Evolutionary conservation across 2,113 vertebrate genomes (phyloP), one percentile per base, ranked within the genome.

Genomic region (Rhodinocichla rosea): DNA sequence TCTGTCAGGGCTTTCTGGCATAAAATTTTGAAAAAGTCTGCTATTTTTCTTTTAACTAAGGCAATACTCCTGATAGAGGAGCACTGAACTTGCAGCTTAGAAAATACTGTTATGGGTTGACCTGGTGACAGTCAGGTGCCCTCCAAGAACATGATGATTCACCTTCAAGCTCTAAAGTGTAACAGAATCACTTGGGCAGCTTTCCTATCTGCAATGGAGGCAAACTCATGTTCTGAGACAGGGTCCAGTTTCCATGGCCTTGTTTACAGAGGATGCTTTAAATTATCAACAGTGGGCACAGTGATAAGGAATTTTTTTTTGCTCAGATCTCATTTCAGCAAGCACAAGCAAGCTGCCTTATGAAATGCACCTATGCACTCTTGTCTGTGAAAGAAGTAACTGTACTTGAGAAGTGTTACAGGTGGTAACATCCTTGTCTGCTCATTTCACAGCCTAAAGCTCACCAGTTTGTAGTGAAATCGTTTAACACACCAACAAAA

Each of bases 401-500:
- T 59, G 16, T 84, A 83, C 35, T 77, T 91, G 21, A 44, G 45
- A 83, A 80, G 37, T 23, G 4, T 32, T 71, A 9, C 7, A 85
- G 49, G 15, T 70, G 9, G n/a, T 87, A 94, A 90, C 57, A 10
- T 90, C 44, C 50, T 84, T 55, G 12, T 95, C 64, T 67, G 64
- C 85, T 97, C 88, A 0, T 95, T 87, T 94, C 87, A 28, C 97
- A 99, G 99, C 99, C 99, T 89, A 99, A 99, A 98, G 99, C 99
- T 56, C 99, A 99, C 95, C 99, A 99, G 97, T 99, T 99, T 98
- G 98, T 99, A 75, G 99, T 99, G 97, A 99, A 99, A 95, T 98
- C 99, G 2, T 99, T 99, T 96, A 98, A 65, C 68, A 97, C 98
- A 11, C 99, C 99, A 91, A 99, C 99, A 5, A 99, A 99, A 96